Conservation (phyloP, 64 coral and sea anemone species). For the Stylophora pistillata region DNA sequence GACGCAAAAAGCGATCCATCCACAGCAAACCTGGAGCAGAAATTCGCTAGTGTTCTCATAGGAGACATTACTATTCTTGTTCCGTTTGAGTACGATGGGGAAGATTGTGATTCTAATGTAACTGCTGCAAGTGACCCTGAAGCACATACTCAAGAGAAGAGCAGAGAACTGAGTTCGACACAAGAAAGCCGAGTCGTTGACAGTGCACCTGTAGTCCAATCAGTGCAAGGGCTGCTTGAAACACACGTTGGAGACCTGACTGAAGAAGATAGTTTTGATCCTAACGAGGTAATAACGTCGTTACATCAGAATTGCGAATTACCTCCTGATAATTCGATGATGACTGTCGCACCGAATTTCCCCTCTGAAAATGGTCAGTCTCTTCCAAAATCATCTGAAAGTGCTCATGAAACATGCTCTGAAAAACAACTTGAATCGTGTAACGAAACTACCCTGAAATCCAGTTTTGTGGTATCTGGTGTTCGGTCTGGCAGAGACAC, state of each 20-base stretch:
- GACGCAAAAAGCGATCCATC: not conserved
- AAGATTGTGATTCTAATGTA: not conserved
- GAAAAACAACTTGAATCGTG: not conserved
- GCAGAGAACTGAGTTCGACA: not conserved
- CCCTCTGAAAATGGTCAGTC: not conserved
- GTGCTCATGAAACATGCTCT: not conserved
- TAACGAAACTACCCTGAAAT: not conserved
- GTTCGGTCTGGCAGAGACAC: not conserved
- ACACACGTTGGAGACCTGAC: not conserved
- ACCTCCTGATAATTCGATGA: not conserved
- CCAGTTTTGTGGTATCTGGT: not conserved
- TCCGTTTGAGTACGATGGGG: not conserved
- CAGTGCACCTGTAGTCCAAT: not conserved
- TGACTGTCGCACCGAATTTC: no score
- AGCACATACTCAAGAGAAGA: not conserved
- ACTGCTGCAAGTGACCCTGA: not conserved
- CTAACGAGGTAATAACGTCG: not conserved
- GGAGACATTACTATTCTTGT: slow-evolving; percentile 30
- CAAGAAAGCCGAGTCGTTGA: not conserved
- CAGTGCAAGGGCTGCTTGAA: not conserved
- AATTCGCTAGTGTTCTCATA: slow-evolving; percentile 18
- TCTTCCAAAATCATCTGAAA: not conserved
- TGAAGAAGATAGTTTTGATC: not conserved
- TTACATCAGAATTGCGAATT: not conserved
- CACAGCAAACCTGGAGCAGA: not conserved